phyloP scores from a whole-genome alignment of 2,888 invertebrate species.

The Abrostola tripartita region DNA sequence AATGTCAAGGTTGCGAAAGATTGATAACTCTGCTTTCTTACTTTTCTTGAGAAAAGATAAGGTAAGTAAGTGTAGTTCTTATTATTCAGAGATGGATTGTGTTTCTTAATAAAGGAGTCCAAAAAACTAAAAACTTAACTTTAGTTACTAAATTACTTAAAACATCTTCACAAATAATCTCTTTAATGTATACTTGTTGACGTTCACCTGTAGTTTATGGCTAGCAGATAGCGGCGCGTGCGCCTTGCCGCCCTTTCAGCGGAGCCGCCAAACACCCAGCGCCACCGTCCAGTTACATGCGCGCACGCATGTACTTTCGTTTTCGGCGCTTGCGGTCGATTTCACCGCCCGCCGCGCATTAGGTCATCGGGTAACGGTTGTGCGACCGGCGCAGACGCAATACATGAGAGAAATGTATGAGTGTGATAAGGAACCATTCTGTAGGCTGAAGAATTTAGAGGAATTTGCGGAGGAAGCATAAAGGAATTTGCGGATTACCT shows the following conservation, averaged over 20 bases:
- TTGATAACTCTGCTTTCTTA: too few species aligned
- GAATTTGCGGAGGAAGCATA: neutral
- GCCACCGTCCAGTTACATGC: constrained; percentile 39
- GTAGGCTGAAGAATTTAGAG: neutral
- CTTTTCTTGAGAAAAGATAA: too few species aligned
- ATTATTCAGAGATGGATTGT: too few species aligned
- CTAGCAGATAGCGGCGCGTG: constrained; percentile 3
- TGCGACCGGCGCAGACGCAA: constrained; percentile 43
- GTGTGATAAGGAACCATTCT: too few species aligned
- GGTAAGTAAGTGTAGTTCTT: too few species aligned
- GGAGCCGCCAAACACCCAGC: constrained; percentile 10
- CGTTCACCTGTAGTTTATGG: neutral
- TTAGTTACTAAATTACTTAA: too few species aligned
- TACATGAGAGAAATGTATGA: constrained; percentile 27
- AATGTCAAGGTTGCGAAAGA: too few species aligned
- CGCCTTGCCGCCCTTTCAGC: constrained; percentile 37
- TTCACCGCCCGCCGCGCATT: constrained; percentile 72
- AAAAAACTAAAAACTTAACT: too few species aligned
- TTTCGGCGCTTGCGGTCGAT: constrained; percentile 74
- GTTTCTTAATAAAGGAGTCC: too few species aligned
- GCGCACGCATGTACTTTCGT: constrained; percentile 74
- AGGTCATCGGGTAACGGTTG: constrained; percentile 81
- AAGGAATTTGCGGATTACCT: too few species aligned
- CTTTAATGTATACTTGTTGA: too few species aligned
- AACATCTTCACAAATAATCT: too few species aligned